A percentile compares a stretch with the other conserved stretches of the same genome.
Conservation (phyloP, 2,888 invertebrate genomes). For the Candidula unifasciata region DNA sequence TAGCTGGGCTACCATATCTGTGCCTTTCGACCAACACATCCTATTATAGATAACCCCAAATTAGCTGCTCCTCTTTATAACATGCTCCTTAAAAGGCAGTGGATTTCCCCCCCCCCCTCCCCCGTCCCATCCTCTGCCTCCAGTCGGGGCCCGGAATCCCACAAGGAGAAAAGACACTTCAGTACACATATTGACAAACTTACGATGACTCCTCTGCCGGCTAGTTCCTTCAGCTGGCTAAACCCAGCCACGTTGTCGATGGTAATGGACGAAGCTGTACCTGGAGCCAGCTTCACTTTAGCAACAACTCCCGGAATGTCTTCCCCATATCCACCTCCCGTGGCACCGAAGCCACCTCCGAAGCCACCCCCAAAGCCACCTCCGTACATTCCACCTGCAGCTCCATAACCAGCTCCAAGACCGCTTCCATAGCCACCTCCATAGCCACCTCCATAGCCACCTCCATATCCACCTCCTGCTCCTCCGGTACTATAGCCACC, state of each 20-base stretch:
- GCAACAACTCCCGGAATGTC: conserved; percentile 42
- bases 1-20: no score
- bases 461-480: not conserved
- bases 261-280: conserved; percentile 43
- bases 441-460: not conserved
- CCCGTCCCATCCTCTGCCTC: no score
- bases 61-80: no score
- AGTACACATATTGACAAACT: conserved; percentile 10
- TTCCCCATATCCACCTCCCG: not conserved
- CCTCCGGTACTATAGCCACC: not conserved
- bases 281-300: conserved; percentile 41
- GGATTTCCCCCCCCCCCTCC: no score
- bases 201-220: conserved; percentile 48
- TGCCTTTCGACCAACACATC: no score
- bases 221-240: conserved; percentile 38
- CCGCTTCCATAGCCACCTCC: not conserved
- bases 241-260: conserved; percentile 36
- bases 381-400: not conserved
- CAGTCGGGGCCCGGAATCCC: no score
- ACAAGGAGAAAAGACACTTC: not conserved
- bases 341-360: not conserved
- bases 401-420: not conserved
- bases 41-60: no score
- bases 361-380: not conserved
- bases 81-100: no score